Conservation (phyloP, 2,113 vertebrate genomes). For the Hippocampus guttulatus region DNA sequence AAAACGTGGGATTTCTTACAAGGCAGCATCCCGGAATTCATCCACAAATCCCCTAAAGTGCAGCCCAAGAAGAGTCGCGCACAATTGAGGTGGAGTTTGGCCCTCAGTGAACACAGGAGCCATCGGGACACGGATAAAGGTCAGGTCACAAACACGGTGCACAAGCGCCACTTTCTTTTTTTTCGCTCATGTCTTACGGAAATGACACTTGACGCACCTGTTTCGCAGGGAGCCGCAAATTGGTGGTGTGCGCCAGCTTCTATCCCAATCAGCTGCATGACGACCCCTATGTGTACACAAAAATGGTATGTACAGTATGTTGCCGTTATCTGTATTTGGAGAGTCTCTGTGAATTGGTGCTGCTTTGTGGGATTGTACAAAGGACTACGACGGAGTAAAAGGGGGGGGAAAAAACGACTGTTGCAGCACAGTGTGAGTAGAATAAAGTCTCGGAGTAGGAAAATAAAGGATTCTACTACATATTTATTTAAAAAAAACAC, state of each 20-base stretch:
- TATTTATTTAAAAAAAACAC: too few relatives aligned
- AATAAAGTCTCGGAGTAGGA: too few relatives aligned
- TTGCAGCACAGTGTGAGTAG: too few relatives aligned
- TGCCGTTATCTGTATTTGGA: not conserved
- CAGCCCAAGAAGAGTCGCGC: conserved; percentile 45
- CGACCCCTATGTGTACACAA: conserved; percentile 69
- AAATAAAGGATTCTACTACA: too few relatives aligned
- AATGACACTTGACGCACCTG: conserved; percentile 4
- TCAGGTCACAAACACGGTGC: conserved; percentile 34
- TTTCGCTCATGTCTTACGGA: conserved; percentile 44
- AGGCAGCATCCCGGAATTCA: conserved; percentile 77
- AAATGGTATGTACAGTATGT: conserved; percentile 78
- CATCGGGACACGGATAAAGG: conserved; percentile 62
- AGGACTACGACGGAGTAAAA: not conserved
- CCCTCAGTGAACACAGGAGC: conserved; percentile 46
- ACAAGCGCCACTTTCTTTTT: conserved; percentile 33
- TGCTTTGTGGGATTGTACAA: not conserved
- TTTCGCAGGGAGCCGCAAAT: conserved; percentile 55
- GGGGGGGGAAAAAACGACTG: too few relatives aligned
- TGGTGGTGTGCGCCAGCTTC: conserved; percentile 77
- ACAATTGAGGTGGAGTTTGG: conserved; percentile 42
- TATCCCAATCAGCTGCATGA: conserved; percentile 72
- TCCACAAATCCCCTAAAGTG: conserved; percentile 52
- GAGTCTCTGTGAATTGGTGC: not conserved
- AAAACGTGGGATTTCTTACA: conserved; percentile 82